These are phyloP conservation scores for Isoperla grammatica DNA, from an alignment of 2,888 invertebrate species.

Conservation along the genomic window DNA sequence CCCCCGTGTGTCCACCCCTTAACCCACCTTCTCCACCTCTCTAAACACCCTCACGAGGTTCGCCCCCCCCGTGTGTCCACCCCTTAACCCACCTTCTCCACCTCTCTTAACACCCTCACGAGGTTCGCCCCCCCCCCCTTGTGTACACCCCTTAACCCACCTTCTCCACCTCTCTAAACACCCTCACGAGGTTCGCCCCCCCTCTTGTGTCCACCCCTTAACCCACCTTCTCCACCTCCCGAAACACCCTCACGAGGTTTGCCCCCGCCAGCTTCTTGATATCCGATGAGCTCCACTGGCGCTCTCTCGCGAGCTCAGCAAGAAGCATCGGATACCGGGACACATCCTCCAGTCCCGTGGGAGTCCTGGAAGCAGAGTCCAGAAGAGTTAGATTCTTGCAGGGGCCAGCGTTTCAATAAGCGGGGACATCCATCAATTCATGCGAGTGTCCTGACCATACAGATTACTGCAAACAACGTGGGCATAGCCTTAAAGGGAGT, in stretches of 20 bases:
- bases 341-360: slow-evolving; percentile 45
- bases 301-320: slow-evolving; percentile 40
- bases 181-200: slow-evolving; percentile 38
- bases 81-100: slow-evolving; percentile 35
- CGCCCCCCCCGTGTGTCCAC: slow-evolving; percentile 32
- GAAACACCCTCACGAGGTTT: slow-evolving; percentile 38
- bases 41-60: slow-evolving; percentile 38
- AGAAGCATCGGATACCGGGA: slow-evolving; percentile 45
- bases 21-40: slow-evolving; percentile 37
- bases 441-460: too few species aligned
- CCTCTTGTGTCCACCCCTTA: too few species aligned
- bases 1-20: too few species aligned
- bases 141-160: too few species aligned
- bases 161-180: slow-evolving; percentile 37
- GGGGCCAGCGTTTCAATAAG: too few species aligned
- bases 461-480: too few species aligned
- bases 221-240: slow-evolving; percentile 37
- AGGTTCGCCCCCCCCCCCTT: slow-evolving; percentile 38
- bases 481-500: too few species aligned
- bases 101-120: slow-evolving; percentile 37
- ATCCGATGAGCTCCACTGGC: slow-evolving; percentile 37
- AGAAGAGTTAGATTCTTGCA: too few species aligned
- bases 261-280: slow-evolving; percentile 38
- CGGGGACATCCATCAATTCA: too few species aligned
- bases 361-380: slow-evolving; percentile 37